Conservation (phyloP, 2,888 invertebrate species). For the Saturnia pavonia region DNA sequence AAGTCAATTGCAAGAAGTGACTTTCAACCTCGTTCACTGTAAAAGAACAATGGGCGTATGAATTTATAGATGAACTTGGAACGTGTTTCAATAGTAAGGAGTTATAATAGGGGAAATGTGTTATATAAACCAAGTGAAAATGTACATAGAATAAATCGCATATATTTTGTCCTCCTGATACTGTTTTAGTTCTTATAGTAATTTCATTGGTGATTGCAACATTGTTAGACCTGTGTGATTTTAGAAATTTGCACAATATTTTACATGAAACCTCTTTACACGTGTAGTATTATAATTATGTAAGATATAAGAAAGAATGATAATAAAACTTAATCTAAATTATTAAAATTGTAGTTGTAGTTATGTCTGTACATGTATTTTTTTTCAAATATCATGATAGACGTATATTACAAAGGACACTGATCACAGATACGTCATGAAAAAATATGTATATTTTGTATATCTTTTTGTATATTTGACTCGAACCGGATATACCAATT, state of each 20-base stretch:
- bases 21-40: neutral
- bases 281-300: too few relatives aligned
- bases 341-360: too few relatives aligned
- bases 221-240: neutral
- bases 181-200: neutral
- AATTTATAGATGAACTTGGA: neutral
- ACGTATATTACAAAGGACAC: too few relatives aligned
- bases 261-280: too few relatives aligned
- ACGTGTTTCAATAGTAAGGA: neutral
- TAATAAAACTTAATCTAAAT: too few relatives aligned
- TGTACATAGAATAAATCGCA: neutral
- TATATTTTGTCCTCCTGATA: neutral
- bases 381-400: too few relatives aligned
- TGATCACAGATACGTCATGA: too few relatives aligned
- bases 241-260: conserved; percentile 1
- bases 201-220: neutral
- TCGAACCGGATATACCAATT: too few relatives aligned
- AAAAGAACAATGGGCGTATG: neutral
- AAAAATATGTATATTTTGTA: too few relatives aligned
- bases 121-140: neutral
- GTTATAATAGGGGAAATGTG: neutral
- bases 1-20: neutral
- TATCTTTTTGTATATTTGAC: too few relatives aligned
- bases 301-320: too few relatives aligned
- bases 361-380: too few relatives aligned